Base-by-base conservation (phyloP, 2,113 vertebrate species). In the Butorides virescens region DNA sequence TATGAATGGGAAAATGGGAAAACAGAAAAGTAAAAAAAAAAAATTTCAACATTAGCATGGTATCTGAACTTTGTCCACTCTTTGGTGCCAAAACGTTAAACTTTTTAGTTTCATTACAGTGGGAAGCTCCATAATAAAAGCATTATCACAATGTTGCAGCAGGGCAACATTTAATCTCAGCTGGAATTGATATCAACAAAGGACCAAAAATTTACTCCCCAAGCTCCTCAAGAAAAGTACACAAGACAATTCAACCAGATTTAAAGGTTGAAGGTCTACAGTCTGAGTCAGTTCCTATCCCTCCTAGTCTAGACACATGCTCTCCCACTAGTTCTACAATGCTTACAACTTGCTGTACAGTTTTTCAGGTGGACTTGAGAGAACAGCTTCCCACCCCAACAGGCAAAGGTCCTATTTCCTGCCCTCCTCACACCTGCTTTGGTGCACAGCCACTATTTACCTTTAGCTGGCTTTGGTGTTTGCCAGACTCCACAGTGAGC, bases 111-210 rank as follows among this genome's bases (percentile, higher is more conserved):
- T 85, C 36, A 22, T 11, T 36, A 11, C 23, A 16, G 42, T 42
- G 34, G 34, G 50, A 86, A 82, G 16, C 25, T 65, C 39, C 36
- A 17, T 2, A 27, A 52, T 11, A 34, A 37, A 49, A 52, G 42
- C 16, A 29, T 76, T n/a, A 47, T 4, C 79, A 53, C 50, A 65
- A 2, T 3, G 18, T 37, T 63, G 79, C 62, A 72, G 62, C 62
- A 53, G 47, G 36, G 29, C 29, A 59, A 14, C 3, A 11, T 5
- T 53, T 9, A 47, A 42, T 22, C 56, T 26, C 67, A 78, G 47
- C 7, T 0, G 0, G 63, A 75, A 53, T 0, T 10, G 50, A 1
- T 21, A 42, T 10, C 62, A 32, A 44, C 0, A 12, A 50, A 53
- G 47, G 6, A 72, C 13, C 18, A 55, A 77, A 72, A 22, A 15